Percentiles rank a stretch among this genome's conserved stretches.
phyloP scores from a whole-genome alignment of 2,113 vertebrate genomes.

The Mixornis gularis region DNA sequence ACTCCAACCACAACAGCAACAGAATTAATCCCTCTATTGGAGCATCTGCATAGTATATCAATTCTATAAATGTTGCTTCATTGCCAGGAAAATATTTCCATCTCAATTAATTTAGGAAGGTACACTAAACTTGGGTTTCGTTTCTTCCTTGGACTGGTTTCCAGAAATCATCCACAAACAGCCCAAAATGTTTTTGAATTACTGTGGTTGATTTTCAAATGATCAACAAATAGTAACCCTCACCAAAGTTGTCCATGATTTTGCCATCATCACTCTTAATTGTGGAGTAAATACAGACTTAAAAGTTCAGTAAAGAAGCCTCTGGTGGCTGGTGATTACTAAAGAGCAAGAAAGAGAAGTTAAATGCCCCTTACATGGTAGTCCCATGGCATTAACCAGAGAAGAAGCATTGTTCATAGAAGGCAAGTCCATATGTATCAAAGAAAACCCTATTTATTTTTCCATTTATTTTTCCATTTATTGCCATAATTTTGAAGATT shows the following conservation, averaged over 20 bases:
- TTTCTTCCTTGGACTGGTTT: neutral
- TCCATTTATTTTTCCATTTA: neutral
- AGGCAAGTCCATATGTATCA: neutral
- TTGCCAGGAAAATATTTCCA: neutral
- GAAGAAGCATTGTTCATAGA: neutral
- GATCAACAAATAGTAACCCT: neutral
- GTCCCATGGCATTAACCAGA: neutral
- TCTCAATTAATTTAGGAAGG: neutral
- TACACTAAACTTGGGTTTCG: rapidly evolving
- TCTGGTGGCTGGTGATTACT: neutral
- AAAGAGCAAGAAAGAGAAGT: neutral
- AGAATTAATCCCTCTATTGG: neutral
- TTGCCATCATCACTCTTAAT: neutral
- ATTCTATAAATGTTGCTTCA: neutral
- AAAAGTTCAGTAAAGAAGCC: neutral
- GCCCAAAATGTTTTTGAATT: neutral
- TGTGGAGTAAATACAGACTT: neutral
- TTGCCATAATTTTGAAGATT: neutral
- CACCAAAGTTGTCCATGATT: neutral
- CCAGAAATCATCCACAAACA: neutral
- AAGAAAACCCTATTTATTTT: neutral
- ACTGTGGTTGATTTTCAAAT: neutral
- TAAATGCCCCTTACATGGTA: neutral
- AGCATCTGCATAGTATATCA: neutral
- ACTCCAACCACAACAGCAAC: neutral